Evolutionary conservation across 1,140 invertebrate genomes (phyloP).

Genomic region (Hirudo medicinalis): DNA sequence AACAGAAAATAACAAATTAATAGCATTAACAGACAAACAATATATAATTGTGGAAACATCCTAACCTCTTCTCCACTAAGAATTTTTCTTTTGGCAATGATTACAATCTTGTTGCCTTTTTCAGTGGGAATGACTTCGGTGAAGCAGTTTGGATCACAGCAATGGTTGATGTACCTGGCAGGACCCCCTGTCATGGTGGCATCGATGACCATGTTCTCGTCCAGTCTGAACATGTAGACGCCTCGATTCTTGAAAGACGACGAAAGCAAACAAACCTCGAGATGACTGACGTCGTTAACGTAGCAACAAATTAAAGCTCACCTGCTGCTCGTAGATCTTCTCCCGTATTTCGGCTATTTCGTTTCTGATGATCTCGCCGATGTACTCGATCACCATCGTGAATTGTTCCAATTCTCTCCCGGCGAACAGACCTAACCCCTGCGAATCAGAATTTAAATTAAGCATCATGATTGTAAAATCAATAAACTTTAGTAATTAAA

Average conservation of each 20-base stretch:
- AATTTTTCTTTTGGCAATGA: slow-evolving; percentile 91
- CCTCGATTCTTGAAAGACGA: slow-evolving; percentile 70
- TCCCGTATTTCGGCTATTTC: slow-evolving; percentile 87
- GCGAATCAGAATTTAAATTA: slow-evolving; percentile 39
- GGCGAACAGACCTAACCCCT: slow-evolving; percentile 91
- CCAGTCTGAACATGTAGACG: slow-evolving; percentile 98
- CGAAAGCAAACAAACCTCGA: slow-evolving; percentile 12
- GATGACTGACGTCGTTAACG: slow-evolving; percentile 24
- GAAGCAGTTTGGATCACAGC: slow-evolving; percentile 97
- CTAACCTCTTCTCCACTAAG: slow-evolving; percentile 89
- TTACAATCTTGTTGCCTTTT: slow-evolving; percentile 80
- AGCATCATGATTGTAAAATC: not conserved
- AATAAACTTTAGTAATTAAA: not conserved
- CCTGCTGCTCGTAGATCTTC: slow-evolving; percentile 83
- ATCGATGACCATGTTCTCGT: slow-evolving; percentile 86
- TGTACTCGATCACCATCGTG: slow-evolving; percentile 99
- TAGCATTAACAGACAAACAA: no score
- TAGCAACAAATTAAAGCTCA: slow-evolving; percentile 35
- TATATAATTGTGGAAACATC: no score
- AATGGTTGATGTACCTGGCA: slow-evolving; percentile 90
- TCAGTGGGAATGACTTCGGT: slow-evolving; percentile 96
- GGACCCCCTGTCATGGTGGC: slow-evolving; percentile 88
- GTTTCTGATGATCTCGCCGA: slow-evolving; percentile 91
- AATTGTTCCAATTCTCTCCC: slow-evolving; percentile 91
- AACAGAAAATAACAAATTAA: no score